These are phyloP conservation scores for Aplysina aerophoba DNA, from an alignment of 37 sponge, comb jelly and placozoan genomes.

Conservation along the genomic window DNA sequence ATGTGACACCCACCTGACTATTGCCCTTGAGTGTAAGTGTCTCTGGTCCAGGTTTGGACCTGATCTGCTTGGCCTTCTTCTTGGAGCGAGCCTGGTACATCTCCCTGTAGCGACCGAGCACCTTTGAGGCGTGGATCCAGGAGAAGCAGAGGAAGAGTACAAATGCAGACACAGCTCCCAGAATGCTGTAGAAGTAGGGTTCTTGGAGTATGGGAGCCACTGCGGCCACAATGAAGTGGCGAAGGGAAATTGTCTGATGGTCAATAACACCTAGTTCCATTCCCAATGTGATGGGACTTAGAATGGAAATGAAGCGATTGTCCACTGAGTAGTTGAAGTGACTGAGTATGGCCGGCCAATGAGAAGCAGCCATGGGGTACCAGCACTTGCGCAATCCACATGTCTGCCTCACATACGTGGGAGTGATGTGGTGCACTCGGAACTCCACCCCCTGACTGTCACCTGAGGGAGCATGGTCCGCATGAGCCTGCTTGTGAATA, in stretches of 20 bases:
- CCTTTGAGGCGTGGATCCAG: slow-evolving; percentile 18
- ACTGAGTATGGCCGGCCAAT: slow-evolving; percentile 73
- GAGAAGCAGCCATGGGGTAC: slow-evolving; percentile 75
- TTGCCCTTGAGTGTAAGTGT: slow-evolving; percentile 13
- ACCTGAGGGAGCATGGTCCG: not conserved
- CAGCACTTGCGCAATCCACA: slow-evolving; percentile 60
- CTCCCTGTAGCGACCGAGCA: slow-evolving; percentile 13
- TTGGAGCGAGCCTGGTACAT: not conserved
- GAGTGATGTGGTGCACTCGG: not conserved
- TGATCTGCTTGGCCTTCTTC: slow-evolving; percentile 8
- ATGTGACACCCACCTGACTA: slow-evolving; percentile 23
- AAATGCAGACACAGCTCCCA: slow-evolving; percentile 5
- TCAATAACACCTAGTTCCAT: slow-evolving; percentile 41
- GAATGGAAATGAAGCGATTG: slow-evolving; percentile 70
- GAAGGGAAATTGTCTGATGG: not conserved
- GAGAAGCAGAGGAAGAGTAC: slow-evolving; percentile 21
- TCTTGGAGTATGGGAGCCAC: not conserved
- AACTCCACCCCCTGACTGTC: not conserved
- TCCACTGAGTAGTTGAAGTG: slow-evolving; percentile 29
- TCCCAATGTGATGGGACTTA: slow-evolving; percentile 73
- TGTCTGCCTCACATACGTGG: not conserved
- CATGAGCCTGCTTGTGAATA: not conserved
- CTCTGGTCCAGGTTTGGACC: slow-evolving; percentile 10
- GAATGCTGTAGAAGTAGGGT: slow-evolving; percentile 19
- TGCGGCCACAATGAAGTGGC: not conserved